Evolutionary conservation across 2,113 vertebrate genomes (phyloP), one percentile per base, ranked within the genome.

Genomic region (Setophaga petechia): DNA sequence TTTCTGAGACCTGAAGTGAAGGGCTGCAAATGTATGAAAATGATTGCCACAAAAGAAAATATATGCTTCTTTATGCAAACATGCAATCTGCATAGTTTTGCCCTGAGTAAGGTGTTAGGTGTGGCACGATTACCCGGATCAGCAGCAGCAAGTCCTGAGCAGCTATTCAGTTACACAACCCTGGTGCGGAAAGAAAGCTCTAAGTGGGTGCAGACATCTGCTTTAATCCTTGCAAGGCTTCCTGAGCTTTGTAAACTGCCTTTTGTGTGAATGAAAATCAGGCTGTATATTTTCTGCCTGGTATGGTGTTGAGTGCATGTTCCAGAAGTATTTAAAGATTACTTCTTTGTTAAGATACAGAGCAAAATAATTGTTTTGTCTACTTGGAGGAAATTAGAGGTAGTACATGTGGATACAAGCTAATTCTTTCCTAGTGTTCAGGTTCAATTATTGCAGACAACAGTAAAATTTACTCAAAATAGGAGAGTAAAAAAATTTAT

Each of bases 121-220:
- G 91, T 81, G 68, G 72, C 71, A 68, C 21, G 3, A 75, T 47
- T 52, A 61, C 67, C 72, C 18, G 0, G 76, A 39, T 83, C 49
- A 66, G 68, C 72, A 93, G 31, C 63, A 72, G 71, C 78, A 74
- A 77, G 72, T 63, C 89, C 83, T 20, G 61, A 81, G 23, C 33
- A 82, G 15, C 62, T 61, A 10, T 54, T 33, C 62, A 39, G 58
- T 74, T 89, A 39, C 63, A 74, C 79, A 81, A 22, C 59, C 74
- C 46, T 12, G 16, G 79, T 46, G 55, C 14, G 66, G 59, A 92
- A 84, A 93, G 72, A 20, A 71, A 77, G 85, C 27, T 74, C 54
- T 46, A 93, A 90, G 89, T 89, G 85, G 92, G 78, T 79, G 90
- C 83, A 90, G 94, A 95, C 88, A 78, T 77, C 75, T 92, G 68